phyloP scores from a whole-genome alignment of 2,888 invertebrate genomes.

The Fissipunctia ypsillon region DNA sequence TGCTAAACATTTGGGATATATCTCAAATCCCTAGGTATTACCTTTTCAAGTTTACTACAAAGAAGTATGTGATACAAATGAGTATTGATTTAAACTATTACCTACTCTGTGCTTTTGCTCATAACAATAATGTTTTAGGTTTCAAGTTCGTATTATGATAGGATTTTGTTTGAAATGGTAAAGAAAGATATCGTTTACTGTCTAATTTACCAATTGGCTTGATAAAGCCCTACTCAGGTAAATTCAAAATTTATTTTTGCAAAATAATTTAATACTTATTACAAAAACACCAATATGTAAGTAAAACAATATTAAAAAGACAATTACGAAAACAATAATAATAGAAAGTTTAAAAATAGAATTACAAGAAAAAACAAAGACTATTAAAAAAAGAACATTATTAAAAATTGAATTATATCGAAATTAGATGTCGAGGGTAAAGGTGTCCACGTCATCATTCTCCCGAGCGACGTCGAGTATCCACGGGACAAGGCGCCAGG shows the following conservation, averaged over 20 bases:
- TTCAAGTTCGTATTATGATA: neutral
- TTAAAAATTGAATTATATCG: neutral
- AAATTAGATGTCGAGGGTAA: constrained; percentile 66
- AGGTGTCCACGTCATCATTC: constrained; percentile 72
- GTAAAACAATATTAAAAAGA: constrained; percentile 6
- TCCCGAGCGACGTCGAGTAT: constrained; percentile 77
- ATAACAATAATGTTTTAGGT: neutral
- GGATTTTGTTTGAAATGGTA: neutral
- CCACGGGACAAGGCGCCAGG: constrained; percentile 84
- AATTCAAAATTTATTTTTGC: neutral
- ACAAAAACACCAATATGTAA: constrained; percentile 6
- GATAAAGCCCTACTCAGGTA: too few relatives aligned
- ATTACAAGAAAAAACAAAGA: constrained; percentile 12
- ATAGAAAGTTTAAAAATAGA: neutral
- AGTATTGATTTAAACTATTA: too few relatives aligned
- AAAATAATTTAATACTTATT: constrained; percentile 13
- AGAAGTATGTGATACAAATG: too few relatives aligned
- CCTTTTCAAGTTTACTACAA: neutral
- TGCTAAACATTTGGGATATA: neutral
- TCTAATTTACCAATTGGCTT: neutral
- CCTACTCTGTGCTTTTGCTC: too few relatives aligned
- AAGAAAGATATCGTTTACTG: neutral
- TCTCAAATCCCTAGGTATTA: neutral
- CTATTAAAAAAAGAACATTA: neutral
- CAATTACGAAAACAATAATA: neutral